Base-by-base conservation (phyloP, 2,113 vertebrate species). In the Lagopus leucura region DNA sequence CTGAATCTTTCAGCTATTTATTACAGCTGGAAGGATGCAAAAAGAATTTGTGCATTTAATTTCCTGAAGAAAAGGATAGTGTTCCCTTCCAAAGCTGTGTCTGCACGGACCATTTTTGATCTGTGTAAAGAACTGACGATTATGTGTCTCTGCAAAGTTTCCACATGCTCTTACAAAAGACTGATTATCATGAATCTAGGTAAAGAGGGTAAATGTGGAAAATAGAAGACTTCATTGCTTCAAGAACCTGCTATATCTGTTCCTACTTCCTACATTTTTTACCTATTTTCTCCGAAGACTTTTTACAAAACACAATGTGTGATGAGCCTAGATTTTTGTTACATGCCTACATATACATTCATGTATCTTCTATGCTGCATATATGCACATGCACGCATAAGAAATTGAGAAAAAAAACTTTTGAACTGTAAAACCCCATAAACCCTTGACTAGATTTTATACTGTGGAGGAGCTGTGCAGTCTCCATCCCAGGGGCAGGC, bases 1-100 rank as follows among this genome's bases (percentile, higher is more conserved):
- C 67, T 7, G 80, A 91, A 77, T 89, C 76, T 73, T 90, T 94
- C 86, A 82, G 69, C 93, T 96, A 94, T 94, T 96, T 94, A 96
- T 95, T 96, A 90, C 75, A 96, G 87, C 64, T 92, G 90, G 93
- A 96, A 89, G 72, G 74, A 91, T 45, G 80, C 67, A 79, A 84
- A 90, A 93, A 89, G 88, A 89, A 86, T 93, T 94, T 93, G 89
- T 95, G 76, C 65, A 42, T 92, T 93, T 90, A 89, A 94, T 96
- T 95, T 95, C 95, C 94, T 86, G 91, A 88, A 93, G 92, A 96
- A 95, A 90, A 52, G 93, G 86, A 81, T 32, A 91, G 54, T 57
- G 67, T 90, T 90, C 75, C 55, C 57, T 93, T 96, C 86, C 90
- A 97, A 95, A 90, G 73, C 75, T 77, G 88, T 86, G 86, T 93